Evolutionary conservation across 2,113 vertebrate genomes (phyloP), one percentile per base, ranked within the genome.

Genomic region (Dolichallabes microphthalmus): DNA sequence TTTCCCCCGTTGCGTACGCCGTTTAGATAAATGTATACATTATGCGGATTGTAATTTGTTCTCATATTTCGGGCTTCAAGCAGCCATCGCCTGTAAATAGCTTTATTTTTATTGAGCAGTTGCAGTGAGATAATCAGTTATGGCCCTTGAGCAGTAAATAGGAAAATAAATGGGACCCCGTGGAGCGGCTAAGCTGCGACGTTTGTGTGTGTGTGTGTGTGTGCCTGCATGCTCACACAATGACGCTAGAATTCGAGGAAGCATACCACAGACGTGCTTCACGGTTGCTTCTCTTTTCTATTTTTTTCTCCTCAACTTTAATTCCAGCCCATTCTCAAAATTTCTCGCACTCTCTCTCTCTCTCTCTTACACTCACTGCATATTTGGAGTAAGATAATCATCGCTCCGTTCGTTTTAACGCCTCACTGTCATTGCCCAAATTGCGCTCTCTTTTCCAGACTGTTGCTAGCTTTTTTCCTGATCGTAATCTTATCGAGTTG

Each of bases 401-500:
- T 90, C 84, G 80, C 50, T 82, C 45, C 78, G 85, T 73, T 83
- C 50, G 53, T 86, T 84, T 87, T 87, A 87, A 86, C 84, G 66
- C 88, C 85, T 85, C 25, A 55, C 85, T 86, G 84, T 86, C 87
- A 84, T 88, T 78, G 60, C 55, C 32, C 71, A 85, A 86, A 87
- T 87, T 86, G 84, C 50, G 35, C 86, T 83, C 87, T 85, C 83
- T 84, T 82, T 88, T 87, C 84, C 85, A 88, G 83, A 87, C 90
- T 86, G 91, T 91, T 88, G 91, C 82, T 87, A 88, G 89, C 88
- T 20, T 35, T 68, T 90, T 91, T 91, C 89, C 92, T 87, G 94
- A 95, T 94, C 88, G 79, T 80, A 80, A 94, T 95, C 95, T 94
- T 88, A 94, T 94, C 93, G 89, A 90, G 91, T 92, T 91, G 85